Base-by-base conservation (phyloP, 2,113 vertebrate genomes). In the Seriola quinqueradiata region DNA sequence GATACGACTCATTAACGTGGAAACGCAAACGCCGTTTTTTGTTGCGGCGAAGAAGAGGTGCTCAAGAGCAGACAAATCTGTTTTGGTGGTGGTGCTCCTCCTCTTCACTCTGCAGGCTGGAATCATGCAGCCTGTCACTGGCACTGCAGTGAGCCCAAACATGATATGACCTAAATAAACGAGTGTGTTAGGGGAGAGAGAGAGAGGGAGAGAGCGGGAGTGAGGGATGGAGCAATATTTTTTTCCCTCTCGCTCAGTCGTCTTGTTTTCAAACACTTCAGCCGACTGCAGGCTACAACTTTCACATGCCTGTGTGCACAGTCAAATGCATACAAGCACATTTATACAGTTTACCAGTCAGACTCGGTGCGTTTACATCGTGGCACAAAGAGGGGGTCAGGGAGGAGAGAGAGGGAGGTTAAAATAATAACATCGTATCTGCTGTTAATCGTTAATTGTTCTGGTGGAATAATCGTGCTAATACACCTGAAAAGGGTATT, bases 151-250 rank as follows among this genome's bases (percentile, higher is more conserved):
- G 77, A 89, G 90, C 87, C 83, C 87, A 88, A 90, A 93, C 80
- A 85, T 83, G 86, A 92, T 87, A 79, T 94, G 94, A 94, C 94
- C 92, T 92, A 92, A 93, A 95, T 95, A 93, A 92, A 92, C 84
- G 60, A 57, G 78, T 68, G 80, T 44, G 54, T 60, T 82, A 11
- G 16, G 36, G 79, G 73, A 82, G 83, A 69, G 67, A 82, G 40
- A 42, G 40, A 42, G 40, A 82, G 40, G 2, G 40, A 82, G 74
- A 82, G 84, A 69, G 64, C 23, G 19, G 21, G 71, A 52, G 60
- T 36, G 71, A 75, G 59, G 32, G 71, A 73, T 86, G 83, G 82
- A 86, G 83, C 64, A 76, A 76, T 70, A 25, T 79, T 70, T 68
- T 68, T 42, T 65, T 70, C 44, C 61, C 66, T 50, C 61, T 79